Evolutionary conservation across 2,888 invertebrate species (phyloP).

Genomic region (Nycteola revayana): DNA sequence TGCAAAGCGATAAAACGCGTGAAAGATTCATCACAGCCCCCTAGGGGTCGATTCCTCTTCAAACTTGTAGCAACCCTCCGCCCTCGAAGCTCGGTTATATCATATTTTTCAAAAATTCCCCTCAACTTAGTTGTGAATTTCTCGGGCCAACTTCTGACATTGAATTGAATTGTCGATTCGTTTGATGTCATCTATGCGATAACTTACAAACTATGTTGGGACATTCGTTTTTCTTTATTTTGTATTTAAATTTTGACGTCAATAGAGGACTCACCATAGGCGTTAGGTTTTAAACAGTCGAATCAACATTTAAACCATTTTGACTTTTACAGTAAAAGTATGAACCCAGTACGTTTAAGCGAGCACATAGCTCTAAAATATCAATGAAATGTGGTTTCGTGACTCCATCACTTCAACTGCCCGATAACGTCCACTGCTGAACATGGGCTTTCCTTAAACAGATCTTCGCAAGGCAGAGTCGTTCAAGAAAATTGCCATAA

Average conservation of each 20-base stretch:
- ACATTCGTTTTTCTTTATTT: constrained; percentile 15
- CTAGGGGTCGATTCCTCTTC: constrained; percentile 71
- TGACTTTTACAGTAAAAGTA: too few species aligned
- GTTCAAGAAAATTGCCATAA: too few species aligned
- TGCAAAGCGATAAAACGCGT: constrained; percentile 75
- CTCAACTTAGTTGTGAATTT: constrained; percentile 55
- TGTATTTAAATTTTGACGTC: constrained; percentile 24
- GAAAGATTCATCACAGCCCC: constrained; percentile 77
- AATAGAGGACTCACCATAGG: too few species aligned
- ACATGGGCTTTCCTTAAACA: too few species aligned
- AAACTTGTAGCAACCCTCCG: constrained; percentile 64
- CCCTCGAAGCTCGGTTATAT: constrained; percentile 60
- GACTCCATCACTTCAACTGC: too few species aligned
- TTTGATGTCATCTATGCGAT: constrained; percentile 37
- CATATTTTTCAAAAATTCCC: constrained; percentile 75
- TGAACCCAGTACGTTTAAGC: too few species aligned
- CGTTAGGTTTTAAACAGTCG: too few species aligned
- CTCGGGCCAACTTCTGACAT: constrained; percentile 54
- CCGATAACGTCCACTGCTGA: too few species aligned
- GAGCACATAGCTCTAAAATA: too few species aligned
- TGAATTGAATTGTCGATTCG: constrained; percentile 53
- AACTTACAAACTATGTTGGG: constrained; percentile 31
- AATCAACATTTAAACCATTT: too few species aligned
- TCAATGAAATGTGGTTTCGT: too few species aligned
- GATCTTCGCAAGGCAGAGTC: too few species aligned